Conservation (phyloP, 2,797 vertebrate species). For the Cetoscarus ocellatus region DNA sequence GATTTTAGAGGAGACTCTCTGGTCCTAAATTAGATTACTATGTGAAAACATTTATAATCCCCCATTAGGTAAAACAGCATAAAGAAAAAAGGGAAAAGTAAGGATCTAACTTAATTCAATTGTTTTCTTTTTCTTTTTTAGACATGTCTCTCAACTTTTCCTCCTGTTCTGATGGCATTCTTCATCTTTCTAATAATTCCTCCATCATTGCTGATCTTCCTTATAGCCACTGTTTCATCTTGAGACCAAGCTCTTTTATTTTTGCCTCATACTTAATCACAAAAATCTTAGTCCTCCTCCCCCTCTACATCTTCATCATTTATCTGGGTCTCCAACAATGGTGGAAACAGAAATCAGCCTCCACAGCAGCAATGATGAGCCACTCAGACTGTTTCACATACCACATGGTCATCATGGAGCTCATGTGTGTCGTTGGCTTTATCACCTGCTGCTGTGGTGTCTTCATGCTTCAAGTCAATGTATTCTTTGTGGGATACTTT, state of each 20-base stretch:
- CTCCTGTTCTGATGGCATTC: background rate
- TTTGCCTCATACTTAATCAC: background rate
- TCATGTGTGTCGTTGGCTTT: background rate
- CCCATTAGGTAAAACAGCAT: too few species aligned
- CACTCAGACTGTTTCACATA: conserved; percentile 21
- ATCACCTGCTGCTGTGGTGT: background rate
- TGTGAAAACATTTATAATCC: too few species aligned
- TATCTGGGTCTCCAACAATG: conserved; percentile 9
- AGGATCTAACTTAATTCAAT: background rate
- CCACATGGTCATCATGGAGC: conserved; percentile 23
- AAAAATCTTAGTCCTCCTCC: conserved; percentile 14
- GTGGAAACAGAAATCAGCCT: background rate
- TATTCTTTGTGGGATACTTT: fast-evolving
- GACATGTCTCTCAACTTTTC: background rate
- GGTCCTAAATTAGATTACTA: too few species aligned
- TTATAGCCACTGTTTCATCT: background rate
- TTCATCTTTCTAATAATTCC: background rate
- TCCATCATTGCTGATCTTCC: background rate
- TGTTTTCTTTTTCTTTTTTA: background rate
- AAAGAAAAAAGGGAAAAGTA: too few species aligned
- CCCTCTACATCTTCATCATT: conserved; percentile 20
- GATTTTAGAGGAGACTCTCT: too few species aligned
- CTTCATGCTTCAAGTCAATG: fast-evolving
- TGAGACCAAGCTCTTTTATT: background rate
- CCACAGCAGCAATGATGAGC: background rate